Evolutionary conservation across 2,888 invertebrate genomes (phyloP), one percentile per base, ranked within the genome.

Genomic region (Macroteleia sp.): DNA sequence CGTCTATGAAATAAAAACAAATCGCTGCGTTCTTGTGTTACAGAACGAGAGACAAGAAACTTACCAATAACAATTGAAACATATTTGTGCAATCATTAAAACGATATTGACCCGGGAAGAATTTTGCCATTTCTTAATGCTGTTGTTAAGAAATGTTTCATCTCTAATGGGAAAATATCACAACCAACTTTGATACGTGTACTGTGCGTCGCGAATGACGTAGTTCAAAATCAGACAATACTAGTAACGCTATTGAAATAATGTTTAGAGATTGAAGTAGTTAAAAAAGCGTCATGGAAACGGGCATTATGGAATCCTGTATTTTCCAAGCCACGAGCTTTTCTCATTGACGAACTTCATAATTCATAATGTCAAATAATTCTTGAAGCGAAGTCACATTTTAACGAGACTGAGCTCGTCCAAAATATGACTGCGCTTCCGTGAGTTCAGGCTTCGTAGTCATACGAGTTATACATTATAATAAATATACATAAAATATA

Each of bases 201-300:
- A 66, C 59, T 48, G 32, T 44, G 77, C 81, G 81, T 79, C 75
- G 48, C 25, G 42, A 52, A 22, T 10, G 81, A 52, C 83, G 82
- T 80, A 77, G 83, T 84, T 84, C 83, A 84, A 83, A 83, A 82
- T 76, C 77, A 81, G 84, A 84, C 84, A 84, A 84, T 84, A 84
- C 82, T 81, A 80, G 64, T 54, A 74, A 59, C 28, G 66, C 73
- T 74, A 74, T 28, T 61, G 22, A 77, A 71, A 54, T 62, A 67
- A 66, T 67, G 67, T 70, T 52, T 77, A 70, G 66, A 59, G 5
- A 70, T 10, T 42, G 41, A 50, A 17, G 36, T 74, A 66, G 46
- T 59, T 5, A 70, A 36, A 66, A n/a, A 57, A 30, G 39, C 66
- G 70, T 59, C 71, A 73, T 46, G 41, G 59, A 73, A 56, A 16